Evolutionary conservation across 2,888 invertebrate genomes (phyloP).

Genomic region (Perizoma affinitatum): DNA sequence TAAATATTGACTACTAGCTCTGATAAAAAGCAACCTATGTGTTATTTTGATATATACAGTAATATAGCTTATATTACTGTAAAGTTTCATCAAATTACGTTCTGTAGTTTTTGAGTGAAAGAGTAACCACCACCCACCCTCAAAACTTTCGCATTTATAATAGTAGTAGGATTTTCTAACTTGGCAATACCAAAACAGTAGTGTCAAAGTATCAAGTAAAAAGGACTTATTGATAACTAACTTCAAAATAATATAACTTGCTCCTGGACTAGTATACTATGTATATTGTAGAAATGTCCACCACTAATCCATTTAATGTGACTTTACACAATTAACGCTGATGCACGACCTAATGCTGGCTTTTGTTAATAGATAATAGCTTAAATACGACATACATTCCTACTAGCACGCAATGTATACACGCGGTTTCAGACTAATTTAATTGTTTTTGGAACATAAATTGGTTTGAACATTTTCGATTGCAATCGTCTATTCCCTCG

Average conservation of each 20-base stretch:
- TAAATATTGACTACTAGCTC: background rate
- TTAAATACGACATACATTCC: slow-evolving; percentile 7
- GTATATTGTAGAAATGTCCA: slow-evolving; percentile 37
- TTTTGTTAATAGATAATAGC: slow-evolving; percentile 27
- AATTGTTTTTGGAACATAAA: slow-evolving; percentile 32
- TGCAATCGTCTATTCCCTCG: slow-evolving; percentile 6
- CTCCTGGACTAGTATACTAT: slow-evolving; percentile 9
- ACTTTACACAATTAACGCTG: slow-evolving; percentile 68
- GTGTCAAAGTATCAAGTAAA: background rate
- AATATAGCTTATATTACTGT: too few species aligned
- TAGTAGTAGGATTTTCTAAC: too few species aligned
- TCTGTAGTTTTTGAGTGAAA: too few species aligned
- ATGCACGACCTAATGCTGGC: slow-evolving; percentile 47
- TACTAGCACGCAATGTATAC: too few species aligned
- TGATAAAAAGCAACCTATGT: too few species aligned
- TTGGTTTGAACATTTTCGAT: slow-evolving; percentile 21
- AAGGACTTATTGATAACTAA: background rate
- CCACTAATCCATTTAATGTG: slow-evolving; percentile 78
- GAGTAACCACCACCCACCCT: too few species aligned
- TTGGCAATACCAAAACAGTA: background rate
- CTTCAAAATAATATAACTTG: background rate
- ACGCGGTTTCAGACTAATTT: slow-evolving; percentile 28
- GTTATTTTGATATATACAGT: too few species aligned
- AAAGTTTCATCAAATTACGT: too few species aligned
- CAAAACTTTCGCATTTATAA: too few species aligned